Conservation (phyloP, 2,797 vertebrate species). For the Synaphobranchus kaupii region DNA sequence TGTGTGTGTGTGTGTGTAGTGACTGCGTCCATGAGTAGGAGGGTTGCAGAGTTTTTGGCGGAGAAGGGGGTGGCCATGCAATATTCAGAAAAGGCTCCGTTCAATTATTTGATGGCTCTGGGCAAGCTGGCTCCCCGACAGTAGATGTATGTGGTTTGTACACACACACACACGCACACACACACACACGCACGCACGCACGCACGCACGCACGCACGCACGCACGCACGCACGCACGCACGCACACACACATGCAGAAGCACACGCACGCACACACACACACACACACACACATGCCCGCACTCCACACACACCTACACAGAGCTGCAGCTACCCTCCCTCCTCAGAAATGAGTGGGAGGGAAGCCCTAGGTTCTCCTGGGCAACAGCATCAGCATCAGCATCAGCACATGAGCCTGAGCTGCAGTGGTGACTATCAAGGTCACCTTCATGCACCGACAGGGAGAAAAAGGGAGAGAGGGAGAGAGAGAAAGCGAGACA, state of each 20-base stretch:
- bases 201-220: too few relatives aligned
- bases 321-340: slow-evolving; percentile 16
- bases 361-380: slow-evolving; percentile 54
- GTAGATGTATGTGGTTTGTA: slow-evolving; percentile 47
- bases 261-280: slow-evolving; percentile 34
- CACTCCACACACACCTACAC: neutral
- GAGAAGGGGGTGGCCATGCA: neutral
- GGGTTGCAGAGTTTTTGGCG: neutral
- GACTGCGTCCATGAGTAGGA: slow-evolving; percentile 6
- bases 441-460: slow-evolving; percentile 54
- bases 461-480: neutral
- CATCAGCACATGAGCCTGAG: slow-evolving; percentile 51
- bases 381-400: slow-evolving; percentile 24
- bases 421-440: slow-evolving; percentile 51
- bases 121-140: slow-evolving; percentile 42
- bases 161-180: slow-evolving; percentile 31
- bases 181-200: slow-evolving; percentile 32
- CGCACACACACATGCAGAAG: slow-evolving; percentile 23
- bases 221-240: too few relatives aligned
- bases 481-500: neutral
- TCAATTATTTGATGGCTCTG: slow-evolving; percentile 50
- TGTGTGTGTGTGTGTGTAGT: slow-evolving; percentile 11
- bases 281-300: too few relatives aligned
- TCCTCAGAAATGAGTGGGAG: slow-evolving; percentile 51
- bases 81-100: slow-evolving; percentile 43